Evolutionary conservation across 2,113 vertebrate genomes (phyloP).

Genomic region (Corythaixoides concolor): DNA sequence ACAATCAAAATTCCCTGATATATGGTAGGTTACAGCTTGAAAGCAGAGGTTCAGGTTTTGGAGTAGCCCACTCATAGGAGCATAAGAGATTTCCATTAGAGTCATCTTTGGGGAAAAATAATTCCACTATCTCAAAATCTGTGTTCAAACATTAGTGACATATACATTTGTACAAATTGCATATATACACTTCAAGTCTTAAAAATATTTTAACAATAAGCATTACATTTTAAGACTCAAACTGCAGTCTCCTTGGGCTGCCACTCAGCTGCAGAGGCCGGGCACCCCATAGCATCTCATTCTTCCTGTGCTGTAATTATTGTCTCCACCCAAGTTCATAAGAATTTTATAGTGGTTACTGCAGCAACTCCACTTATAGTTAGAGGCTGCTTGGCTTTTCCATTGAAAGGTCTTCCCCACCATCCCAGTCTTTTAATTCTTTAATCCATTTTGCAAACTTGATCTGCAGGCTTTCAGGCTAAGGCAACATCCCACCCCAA

Average conservation of each 20-base stretch:
- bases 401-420: not conserved
- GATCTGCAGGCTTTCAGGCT: not conserved
- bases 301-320: constrained; percentile 53
- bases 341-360: constrained; percentile 43
- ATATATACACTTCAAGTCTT: not conserved
- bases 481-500: not conserved
- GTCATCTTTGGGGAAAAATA: not conserved
- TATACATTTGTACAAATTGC: constrained; percentile 47
- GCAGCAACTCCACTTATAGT: not conserved
- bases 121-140: not conserved
- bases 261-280: not conserved
- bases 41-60: not conserved
- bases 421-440: not conserved
- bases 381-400: not conserved
- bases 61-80: not conserved
- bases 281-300: constrained; percentile 14
- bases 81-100: constrained; percentile 18
- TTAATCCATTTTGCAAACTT: not conserved
- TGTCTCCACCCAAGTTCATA: constrained; percentile 55
- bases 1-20: not conserved
- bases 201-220: constrained; percentile 24
- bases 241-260: constrained; percentile 46
- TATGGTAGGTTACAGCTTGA: not conserved
- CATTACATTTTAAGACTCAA: not conserved
- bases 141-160: constrained; percentile 13